Conservation (phyloP, 1,140 invertebrate species). For the Tetramorium alpestre region DNA sequence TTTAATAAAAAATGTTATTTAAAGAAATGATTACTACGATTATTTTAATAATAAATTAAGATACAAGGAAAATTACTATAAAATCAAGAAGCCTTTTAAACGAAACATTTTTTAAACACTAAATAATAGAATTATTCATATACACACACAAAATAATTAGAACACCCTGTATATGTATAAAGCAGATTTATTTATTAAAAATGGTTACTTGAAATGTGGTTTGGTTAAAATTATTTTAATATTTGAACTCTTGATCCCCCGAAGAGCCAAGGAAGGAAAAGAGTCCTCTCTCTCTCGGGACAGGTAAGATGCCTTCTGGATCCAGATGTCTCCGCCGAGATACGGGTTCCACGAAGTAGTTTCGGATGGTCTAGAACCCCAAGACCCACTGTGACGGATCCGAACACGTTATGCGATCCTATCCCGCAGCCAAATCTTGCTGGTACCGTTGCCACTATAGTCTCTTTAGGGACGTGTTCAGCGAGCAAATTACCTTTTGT, state of each 20-base stretch:
- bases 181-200: slow-evolving; percentile 2
- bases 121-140: too few relatives aligned
- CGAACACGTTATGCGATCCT: slow-evolving; percentile 68
- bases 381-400: slow-evolving; percentile 66
- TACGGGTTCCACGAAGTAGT: slow-evolving; percentile 73
- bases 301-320: slow-evolving; percentile 63
- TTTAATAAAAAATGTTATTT: too few relatives aligned
- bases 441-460: slow-evolving; percentile 71
- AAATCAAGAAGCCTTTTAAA: too few relatives aligned
- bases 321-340: slow-evolving; percentile 68
- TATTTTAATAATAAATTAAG: too few relatives aligned
- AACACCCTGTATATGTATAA: background rate
- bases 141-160: too few relatives aligned
- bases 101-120: too few relatives aligned
- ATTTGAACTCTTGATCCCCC: slow-evolving; percentile 24
- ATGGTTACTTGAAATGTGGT: background rate
- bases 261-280: slow-evolving; percentile 1
- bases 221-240: slow-evolving; percentile 15
- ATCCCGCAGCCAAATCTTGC: slow-evolving; percentile 70
- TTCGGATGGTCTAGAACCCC: slow-evolving; percentile 63
- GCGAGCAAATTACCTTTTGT: slow-evolving; percentile 75
- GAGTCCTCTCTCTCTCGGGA: slow-evolving; percentile 47
- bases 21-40: too few relatives aligned
- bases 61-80: too few relatives aligned
- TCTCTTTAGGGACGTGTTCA: slow-evolving; percentile 72